Base-by-base conservation (phyloP, 2,797 vertebrate genomes). In the Muscicapa striata region DNA sequence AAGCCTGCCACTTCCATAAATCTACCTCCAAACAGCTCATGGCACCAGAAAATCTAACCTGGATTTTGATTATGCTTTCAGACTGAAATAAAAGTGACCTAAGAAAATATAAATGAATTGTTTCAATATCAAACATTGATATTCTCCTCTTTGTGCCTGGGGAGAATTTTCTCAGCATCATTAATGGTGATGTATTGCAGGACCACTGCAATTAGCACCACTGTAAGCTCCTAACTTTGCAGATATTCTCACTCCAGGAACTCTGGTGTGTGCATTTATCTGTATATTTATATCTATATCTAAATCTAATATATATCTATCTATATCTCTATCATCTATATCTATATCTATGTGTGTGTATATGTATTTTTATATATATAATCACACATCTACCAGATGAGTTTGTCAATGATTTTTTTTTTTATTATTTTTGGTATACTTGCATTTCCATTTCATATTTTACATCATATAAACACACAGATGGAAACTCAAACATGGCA, bases 1-100 rank as follows among this genome's bases (percentile, higher is more conserved):
- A 87, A 77, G 8, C 17, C 62, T 83, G 24, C 41, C 41, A 64
- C 93, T 92, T 93, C 70, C 64, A 72, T 51, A 85, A 89, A 77
- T 74, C 57, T 72, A 36, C 34, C 19, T 61, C 45, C 74, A 89
- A 89, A 92, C 19, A 48, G 20, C 54, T 38, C 54, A 41, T 11
- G 18, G 27, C 68, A 75, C 18, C 52, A 48, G 38, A 58, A 91
- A 80, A 93, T n/a, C 57, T 45, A 43, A 58, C 67, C 30, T 69
- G 79, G 86, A 38, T 72, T 55, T 69, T 68, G 64, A 30, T 73
- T 68, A 7, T 38, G 26, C 19, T 57, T 68, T 40, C 43, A 78
- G 30, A 41, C 5, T 15, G 30, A 89, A 93, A 55, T 36, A 72
- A 51, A 89, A 77, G 41, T 46, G 52, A 89, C 30, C 22, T 49